These are phyloP conservation scores for Esox masquinongy DNA, from an alignment of 2,797 vertebrate species.

Conservation along the genomic window DNA sequence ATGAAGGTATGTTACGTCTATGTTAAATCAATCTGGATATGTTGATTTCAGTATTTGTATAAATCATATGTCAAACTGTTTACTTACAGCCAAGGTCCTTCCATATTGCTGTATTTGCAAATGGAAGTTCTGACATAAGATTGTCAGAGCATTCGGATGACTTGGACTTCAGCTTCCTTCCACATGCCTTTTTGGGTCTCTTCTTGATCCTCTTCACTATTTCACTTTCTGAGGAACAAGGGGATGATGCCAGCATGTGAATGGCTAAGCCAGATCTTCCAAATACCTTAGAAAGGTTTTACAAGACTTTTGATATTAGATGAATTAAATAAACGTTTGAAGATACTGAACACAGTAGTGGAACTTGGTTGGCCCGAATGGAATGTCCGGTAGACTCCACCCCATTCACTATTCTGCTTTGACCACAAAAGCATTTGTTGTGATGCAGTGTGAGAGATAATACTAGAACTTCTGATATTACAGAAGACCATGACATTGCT, in stretches of 20 bases:
- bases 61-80: not conserved
- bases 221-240: constrained; percentile 14
- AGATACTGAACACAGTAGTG: not conserved
- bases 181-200: constrained; percentile 38
- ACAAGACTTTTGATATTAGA: not conserved
- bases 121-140: constrained; percentile 82
- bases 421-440: not conserved
- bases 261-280: not conserved
- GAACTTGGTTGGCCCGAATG: not conserved
- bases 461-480: not conserved
- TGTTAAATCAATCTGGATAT: not conserved
- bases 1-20: not conserved
- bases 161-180: constrained; percentile 38
- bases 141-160: constrained; percentile 27
- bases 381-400: constrained; percentile 3
- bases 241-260: not conserved
- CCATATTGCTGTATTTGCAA: constrained; percentile 76
- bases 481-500: not conserved
- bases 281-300: not conserved
- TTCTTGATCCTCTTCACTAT: constrained; percentile 47
- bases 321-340: not conserved
- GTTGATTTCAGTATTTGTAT: not conserved
- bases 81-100: constrained; percentile 82
- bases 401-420: not conserved
- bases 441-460: not conserved